Evolutionary conservation across 2,113 vertebrate species (phyloP).

Genomic region (Glareola pratincola): DNA sequence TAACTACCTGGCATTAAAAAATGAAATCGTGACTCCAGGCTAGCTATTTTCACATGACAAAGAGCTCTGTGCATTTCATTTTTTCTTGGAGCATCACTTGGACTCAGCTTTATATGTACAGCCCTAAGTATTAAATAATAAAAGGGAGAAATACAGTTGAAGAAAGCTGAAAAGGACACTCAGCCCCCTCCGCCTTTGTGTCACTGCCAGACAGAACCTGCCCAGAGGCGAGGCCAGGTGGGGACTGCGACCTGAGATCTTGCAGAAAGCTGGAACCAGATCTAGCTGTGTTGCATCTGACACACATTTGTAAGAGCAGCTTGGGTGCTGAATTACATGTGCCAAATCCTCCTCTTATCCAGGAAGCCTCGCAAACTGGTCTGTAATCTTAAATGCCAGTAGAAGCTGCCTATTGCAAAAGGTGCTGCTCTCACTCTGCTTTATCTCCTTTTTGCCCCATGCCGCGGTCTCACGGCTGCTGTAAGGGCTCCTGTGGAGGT

Average conservation of each 20-base stretch:
- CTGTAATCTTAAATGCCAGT: not conserved
- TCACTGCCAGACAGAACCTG: not conserved
- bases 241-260: not conserved
- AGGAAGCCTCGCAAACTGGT: not conserved
- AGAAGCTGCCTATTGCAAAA: not conserved
- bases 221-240: accelerated
- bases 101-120: not conserved
- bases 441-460: too few relatives aligned
- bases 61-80: not conserved
- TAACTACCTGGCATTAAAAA: not conserved
- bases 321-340: not conserved
- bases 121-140: not conserved
- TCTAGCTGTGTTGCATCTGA: not conserved
- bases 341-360: not conserved
- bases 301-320: not conserved
- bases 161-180: not conserved
- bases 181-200: not conserved
- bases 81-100: not conserved
- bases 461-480: accelerated
- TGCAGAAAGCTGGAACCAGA: not conserved
- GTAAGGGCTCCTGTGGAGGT: not conserved
- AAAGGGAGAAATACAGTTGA: not conserved
- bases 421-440: not conserved
- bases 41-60: not conserved
- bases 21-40: not conserved